phyloP scores from a whole-genome alignment of 2,113 vertebrate species.

The Kryptolebias marmoratus region DNA sequence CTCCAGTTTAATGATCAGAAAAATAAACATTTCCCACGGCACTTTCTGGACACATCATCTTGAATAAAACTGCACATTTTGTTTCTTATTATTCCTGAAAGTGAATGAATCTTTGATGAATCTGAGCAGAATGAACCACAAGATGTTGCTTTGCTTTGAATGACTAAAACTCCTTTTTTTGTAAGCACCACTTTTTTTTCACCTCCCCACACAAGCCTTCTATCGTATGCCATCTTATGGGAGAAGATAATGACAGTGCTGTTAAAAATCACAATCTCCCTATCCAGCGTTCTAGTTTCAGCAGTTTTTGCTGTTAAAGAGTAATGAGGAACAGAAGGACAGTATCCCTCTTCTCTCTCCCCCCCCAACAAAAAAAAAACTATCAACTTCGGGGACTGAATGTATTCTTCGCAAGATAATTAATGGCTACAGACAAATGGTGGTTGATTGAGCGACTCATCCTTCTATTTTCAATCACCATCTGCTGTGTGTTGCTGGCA shows the following conservation, averaged over 20 bases:
- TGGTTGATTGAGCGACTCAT: conserved; percentile 85
- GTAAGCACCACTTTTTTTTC: conserved; percentile 12
- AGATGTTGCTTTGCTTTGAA: conserved; percentile 44
- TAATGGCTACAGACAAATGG: conserved; percentile 85
- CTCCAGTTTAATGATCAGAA: conserved; percentile 18
- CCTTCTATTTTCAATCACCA: conserved; percentile 84
- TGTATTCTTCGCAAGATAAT: conserved; percentile 83
- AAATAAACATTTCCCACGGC: conserved; percentile 26
- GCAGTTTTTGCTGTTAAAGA: conserved; percentile 79
- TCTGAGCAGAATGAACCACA: conserved; percentile 45
- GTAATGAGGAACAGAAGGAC: conserved; percentile 85
- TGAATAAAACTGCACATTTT: conserved; percentile 18
- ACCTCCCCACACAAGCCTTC: conserved; percentile 29
- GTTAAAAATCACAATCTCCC: conserved; percentile 74
- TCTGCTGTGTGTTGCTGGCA: conserved; percentile 79
- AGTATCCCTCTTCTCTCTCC: conserved; percentile 72
- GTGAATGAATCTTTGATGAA: conserved; percentile 44
- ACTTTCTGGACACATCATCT: conserved; percentile 8
- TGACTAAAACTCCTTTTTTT: conserved; percentile 39
- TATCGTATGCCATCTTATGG: conserved; percentile 74
- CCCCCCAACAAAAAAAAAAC: conserved; percentile 64
- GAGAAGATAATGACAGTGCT: conserved; percentile 73
- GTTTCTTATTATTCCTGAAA: conserved; percentile 27
- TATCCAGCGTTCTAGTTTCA: conserved; percentile 71
- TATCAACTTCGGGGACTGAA: conserved; percentile 83